Percentiles rank a stretch among this genome's conserved stretches.
These are phyloP conservation scores for Leptopilina syphax DNA, from an alignment of 2,888 invertebrate species.

Conservation along the genomic window DNA sequence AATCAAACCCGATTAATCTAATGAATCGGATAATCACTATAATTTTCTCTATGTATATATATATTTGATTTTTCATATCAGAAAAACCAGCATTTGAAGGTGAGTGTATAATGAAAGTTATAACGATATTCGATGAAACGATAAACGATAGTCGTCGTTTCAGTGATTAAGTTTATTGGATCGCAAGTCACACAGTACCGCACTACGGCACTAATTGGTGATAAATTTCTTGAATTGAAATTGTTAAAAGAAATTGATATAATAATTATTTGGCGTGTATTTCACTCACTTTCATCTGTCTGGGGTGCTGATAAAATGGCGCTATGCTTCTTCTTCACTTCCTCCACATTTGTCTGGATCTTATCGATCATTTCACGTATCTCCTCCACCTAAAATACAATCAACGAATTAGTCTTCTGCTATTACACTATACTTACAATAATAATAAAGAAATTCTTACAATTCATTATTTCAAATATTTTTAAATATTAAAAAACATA, in stretches of 20 bases:
- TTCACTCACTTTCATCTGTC: slow-evolving; percentile 96
- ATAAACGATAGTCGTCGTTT: slow-evolving; percentile 8
- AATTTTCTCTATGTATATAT: too few species aligned
- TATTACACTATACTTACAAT: too few species aligned
- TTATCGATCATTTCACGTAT: slow-evolving; percentile 99
- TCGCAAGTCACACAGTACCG: slow-evolving; percentile 42
- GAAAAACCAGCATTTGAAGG: background rate
- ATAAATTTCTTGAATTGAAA: slow-evolving; percentile 40
- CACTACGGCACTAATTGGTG: slow-evolving; percentile 41
- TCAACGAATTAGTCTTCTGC: background rate
- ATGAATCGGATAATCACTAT: too few species aligned
- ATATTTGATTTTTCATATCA: too few species aligned
- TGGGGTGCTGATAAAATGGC: slow-evolving; percentile 98
- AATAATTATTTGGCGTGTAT: slow-evolving; percentile 28
- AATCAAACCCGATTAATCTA: too few species aligned
- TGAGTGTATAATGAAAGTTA: background rate
- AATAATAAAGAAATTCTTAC: too few species aligned
- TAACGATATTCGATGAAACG: slow-evolving; percentile 21
- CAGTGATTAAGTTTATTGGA: slow-evolving; percentile 35
- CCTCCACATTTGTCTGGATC: slow-evolving; percentile 99
- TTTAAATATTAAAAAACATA: too few species aligned
- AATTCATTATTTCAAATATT: too few species aligned
- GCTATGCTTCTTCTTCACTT: slow-evolving; percentile 99
- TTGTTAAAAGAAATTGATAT: slow-evolving; percentile 1
- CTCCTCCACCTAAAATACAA: slow-evolving; percentile 92